Evolutionary conservation across 2,113 vertebrate genomes (phyloP).

Genomic region (Microtus montanus): DNA sequence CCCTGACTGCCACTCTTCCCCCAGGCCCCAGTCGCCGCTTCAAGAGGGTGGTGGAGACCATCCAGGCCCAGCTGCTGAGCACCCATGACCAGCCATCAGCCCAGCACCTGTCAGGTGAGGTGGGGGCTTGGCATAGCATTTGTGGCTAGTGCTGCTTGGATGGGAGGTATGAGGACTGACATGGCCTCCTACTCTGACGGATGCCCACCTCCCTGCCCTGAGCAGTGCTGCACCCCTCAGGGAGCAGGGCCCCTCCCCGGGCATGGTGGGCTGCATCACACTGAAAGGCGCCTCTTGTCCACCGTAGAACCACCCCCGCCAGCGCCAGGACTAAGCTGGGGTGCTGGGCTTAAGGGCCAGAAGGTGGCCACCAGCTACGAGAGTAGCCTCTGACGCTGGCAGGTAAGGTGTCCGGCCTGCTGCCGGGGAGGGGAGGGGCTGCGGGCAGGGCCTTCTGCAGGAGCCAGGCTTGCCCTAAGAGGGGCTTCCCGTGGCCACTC

Average conservation of each 20-base stretch:
- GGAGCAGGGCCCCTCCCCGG: slow-evolving; percentile 60
- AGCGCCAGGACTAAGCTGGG: slow-evolving; percentile 77
- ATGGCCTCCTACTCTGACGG: neutral
- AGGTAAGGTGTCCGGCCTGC: slow-evolving; percentile 78
- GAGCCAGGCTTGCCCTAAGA: slow-evolving; percentile 42
- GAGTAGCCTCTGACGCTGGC: slow-evolving; percentile 75
- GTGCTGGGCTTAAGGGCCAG: slow-evolving; percentile 81
- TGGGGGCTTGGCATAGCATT: slow-evolving; percentile 30
- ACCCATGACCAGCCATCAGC: slow-evolving; percentile 97
- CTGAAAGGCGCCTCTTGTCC: slow-evolving; percentile 78
- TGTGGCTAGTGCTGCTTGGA: slow-evolving; percentile 49
- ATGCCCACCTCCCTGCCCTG: slow-evolving; percentile 59
- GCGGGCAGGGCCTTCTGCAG: slow-evolving; percentile 59
- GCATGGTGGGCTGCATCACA: slow-evolving; percentile 48
- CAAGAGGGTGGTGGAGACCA: slow-evolving; percentile 99
- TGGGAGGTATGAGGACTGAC: neutral
- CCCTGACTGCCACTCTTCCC: neutral
- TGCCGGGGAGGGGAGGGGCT: slow-evolving; percentile 73
- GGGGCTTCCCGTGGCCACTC: slow-evolving; percentile 45
- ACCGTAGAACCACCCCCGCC: slow-evolving; percentile 73
- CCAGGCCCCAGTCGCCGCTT: slow-evolving; percentile 98
- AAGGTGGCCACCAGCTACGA: slow-evolving; percentile 82
- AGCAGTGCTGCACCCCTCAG: slow-evolving; percentile 79
- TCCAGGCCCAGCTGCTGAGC: slow-evolving; percentile 99
- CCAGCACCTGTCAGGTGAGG: slow-evolving; percentile 98